A percentile compares a stretch with the other conserved stretches of the same genome.
Evolutionary conservation across 2,797 vertebrate species (phyloP).

Genomic region (Benthosema pterotum): DNA sequence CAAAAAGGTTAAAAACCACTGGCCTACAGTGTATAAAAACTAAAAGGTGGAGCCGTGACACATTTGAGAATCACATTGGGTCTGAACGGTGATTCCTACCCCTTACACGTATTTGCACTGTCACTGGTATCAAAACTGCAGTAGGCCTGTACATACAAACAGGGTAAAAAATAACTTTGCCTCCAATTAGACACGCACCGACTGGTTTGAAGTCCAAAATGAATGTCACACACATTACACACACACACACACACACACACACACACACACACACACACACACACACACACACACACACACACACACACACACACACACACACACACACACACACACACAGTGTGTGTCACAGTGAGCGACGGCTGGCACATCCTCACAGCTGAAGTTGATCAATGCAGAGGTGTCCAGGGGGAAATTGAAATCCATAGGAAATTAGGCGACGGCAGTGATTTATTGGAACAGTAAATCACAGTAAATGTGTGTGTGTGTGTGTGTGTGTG

Average conservation of each 20-base stretch:
- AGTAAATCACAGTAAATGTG: conserved; percentile 73
- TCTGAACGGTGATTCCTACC: too few relatives aligned
- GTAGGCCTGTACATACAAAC: too few relatives aligned
- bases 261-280: conserved; percentile 1
- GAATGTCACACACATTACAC: conserved; percentile 5
- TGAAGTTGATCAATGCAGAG: conserved; percentile 81
- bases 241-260: conserved; percentile 1
- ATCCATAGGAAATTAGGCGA: conserved; percentile 82
- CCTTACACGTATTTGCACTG: too few relatives aligned
- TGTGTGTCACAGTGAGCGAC: conserved; percentile 74
- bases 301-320: conserved; percentile 3
- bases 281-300: conserved; percentile 1
- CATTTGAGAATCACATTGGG: too few relatives aligned
- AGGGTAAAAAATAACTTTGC: too few relatives aligned
- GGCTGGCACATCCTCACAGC: conserved; percentile 75
- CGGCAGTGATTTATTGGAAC: conserved; percentile 80
- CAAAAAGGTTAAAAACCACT: too few relatives aligned
- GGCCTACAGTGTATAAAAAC: too few relatives aligned
- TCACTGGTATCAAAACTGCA: too few relatives aligned
- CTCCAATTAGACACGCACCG: too few relatives aligned
- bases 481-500: conserved; percentile 39
- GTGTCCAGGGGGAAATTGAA: conserved; percentile 80
- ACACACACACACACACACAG: conserved; percentile 19
- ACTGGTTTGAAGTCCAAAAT: too few relatives aligned
- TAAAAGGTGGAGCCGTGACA: too few relatives aligned